Percentiles rank a stretch among this genome's conserved stretches.
Conservation (phyloP, 2,113 vertebrate genomes). For the Grallaria varia region DNA sequence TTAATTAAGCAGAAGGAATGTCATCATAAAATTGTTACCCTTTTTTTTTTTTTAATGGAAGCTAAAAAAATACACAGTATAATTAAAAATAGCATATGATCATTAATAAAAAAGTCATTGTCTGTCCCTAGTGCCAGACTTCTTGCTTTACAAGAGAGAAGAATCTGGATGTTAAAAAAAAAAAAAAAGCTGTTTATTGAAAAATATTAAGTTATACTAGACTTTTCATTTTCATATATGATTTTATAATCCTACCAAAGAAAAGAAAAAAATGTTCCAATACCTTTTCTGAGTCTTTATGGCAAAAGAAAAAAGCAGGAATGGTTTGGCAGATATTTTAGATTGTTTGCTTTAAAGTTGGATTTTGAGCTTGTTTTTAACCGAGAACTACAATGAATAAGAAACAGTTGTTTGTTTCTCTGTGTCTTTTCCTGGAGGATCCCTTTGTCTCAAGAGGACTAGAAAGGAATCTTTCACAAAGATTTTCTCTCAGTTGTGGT, state of each 20-base stretch:
- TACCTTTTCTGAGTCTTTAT: not conserved
- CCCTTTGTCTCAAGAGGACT: conserved; percentile 55
- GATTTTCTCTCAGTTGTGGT: conserved; percentile 70
- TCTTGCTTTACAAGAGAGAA: not conserved
- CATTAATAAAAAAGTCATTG: not conserved
- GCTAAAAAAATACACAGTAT: not conserved
- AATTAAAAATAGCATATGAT: not conserved
- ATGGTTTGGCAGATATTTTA: conserved; percentile 22
- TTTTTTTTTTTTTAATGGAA: not conserved
- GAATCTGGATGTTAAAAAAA: not conserved
- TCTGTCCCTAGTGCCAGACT: not conserved
- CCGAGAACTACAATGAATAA: conserved; percentile 33
- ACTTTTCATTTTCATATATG: not conserved
- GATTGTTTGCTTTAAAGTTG: not conserved
- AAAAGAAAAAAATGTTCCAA: not conserved
- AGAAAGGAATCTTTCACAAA: conserved; percentile 57
- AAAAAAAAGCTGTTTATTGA: not conserved
- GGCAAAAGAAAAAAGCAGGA: not conserved
- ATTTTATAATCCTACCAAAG: not conserved
- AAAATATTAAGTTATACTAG: not conserved
- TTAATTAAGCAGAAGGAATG: not conserved
- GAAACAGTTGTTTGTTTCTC: conserved; percentile 55
- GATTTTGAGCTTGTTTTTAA: conserved; percentile 6
- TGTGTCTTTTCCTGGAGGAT: conserved; percentile 51
- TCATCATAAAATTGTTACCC: not conserved